phyloP scores from a whole-genome alignment of 1,140 invertebrate species.

The Macrocentrus cingulum region DNA sequence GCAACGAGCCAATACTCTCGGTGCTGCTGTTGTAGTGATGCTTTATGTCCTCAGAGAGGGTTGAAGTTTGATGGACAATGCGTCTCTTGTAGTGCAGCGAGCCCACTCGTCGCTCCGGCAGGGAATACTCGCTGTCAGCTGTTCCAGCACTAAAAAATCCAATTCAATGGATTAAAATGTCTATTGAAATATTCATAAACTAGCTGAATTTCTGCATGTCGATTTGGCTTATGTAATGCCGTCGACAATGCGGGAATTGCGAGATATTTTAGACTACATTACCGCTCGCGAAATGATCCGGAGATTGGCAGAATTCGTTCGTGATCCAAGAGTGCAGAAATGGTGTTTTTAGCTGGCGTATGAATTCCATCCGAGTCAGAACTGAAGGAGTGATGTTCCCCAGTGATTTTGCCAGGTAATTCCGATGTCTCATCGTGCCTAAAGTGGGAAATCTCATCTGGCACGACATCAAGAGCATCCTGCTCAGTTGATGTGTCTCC shows the following conservation, averaged over 20 bases:
- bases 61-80: conserved; percentile 60
- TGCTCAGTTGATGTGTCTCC: conserved; percentile 33
- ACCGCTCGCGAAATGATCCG: conserved; percentile 67
- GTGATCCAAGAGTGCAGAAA: conserved; percentile 39
- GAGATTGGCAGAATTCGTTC: conserved; percentile 50
- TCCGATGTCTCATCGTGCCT: conserved; percentile 19
- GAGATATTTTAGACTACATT: conserved; percentile 35
- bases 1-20: conserved; percentile 67
- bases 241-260: too few relatives aligned
- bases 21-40: conserved; percentile 71
- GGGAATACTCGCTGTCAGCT: conserved; percentile 61
- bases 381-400: conserved; percentile 64
- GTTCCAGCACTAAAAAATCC: conserved; percentile 61
- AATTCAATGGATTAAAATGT: neutral
- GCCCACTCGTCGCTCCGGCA: conserved; percentile 60
- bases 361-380: conserved; percentile 70
- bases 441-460: conserved; percentile 27
- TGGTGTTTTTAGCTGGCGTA: conserved; percentile 55
- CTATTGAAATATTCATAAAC: neutral
- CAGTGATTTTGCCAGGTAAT: conserved; percentile 30
- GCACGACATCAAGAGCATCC: conserved; percentile 31
- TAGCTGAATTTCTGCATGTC: neutral
- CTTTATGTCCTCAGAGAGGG: conserved; percentile 61
- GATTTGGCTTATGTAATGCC: too few relatives aligned
- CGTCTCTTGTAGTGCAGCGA: conserved; percentile 60